Conservation (phyloP, 2,113 vertebrate species). For the Ceyx margarethae region DNA sequence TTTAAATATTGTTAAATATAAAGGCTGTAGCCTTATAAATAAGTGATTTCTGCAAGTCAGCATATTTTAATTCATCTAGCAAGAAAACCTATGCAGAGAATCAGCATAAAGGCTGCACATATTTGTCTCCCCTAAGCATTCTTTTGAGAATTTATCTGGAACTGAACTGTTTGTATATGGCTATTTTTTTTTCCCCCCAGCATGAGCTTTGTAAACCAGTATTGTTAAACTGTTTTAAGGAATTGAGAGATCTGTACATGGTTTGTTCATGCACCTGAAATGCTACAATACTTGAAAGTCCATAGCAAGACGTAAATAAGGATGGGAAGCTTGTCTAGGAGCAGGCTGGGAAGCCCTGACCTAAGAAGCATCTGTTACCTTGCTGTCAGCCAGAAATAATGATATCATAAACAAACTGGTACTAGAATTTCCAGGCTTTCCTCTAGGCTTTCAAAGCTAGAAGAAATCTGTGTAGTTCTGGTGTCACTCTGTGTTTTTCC, state of each 20-base stretch:
- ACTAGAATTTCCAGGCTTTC: not conserved
- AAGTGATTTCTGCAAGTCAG: not conserved
- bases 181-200: not conserved
- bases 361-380: not conserved
- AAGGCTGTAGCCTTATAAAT: not conserved
- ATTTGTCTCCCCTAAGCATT: not conserved
- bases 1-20: not conserved
- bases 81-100: not conserved
- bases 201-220: not conserved
- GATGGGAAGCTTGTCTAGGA: not conserved
- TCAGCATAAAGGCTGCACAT: not conserved
- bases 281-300: not conserved
- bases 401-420: not conserved
- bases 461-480: not conserved
- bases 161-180: not conserved
- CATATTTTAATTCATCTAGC: not conserved
- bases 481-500: not conserved
- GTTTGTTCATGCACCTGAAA: not conserved
- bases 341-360: not conserved
- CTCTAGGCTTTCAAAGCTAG: not conserved
- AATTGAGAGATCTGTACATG: not conserved
- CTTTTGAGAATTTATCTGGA: not conserved
- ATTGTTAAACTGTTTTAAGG: not conserved
- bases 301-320: not conserved
- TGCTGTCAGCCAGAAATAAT: not conserved